These are phyloP conservation scores for Manduca sexta DNA, from an alignment of 1,140 invertebrate genomes.

Conservation along the genomic window DNA sequence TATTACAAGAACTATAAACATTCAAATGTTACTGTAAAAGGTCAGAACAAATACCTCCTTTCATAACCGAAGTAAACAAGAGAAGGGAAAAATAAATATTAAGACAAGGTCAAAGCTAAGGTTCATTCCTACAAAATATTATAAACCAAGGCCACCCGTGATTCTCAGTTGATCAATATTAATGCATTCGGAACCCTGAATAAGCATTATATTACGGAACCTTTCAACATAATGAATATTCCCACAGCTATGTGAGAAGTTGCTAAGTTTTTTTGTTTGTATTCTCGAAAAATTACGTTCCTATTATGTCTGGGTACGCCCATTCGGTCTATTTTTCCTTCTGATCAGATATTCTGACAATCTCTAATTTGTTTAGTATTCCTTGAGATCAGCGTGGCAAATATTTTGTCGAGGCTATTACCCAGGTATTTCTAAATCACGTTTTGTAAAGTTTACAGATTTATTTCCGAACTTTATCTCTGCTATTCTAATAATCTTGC, in stretches of 20 bases:
- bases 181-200: slow-evolving; percentile 21
- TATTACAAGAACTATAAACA: too few relatives aligned
- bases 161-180: slow-evolving; percentile 29
- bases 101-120: slow-evolving; percentile 23
- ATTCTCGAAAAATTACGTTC: slow-evolving; percentile 2
- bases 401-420: too few relatives aligned
- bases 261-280: slow-evolving; percentile 24
- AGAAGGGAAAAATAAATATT: slow-evolving; percentile 16
- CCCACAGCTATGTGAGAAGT: slow-evolving; percentile 18
- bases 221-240: slow-evolving; percentile 35
- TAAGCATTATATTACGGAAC: slow-evolving; percentile 21
- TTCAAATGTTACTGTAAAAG: background rate
- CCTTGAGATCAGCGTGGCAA: too few relatives aligned
- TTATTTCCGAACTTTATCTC: too few relatives aligned
- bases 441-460: too few relatives aligned
- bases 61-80: background rate
- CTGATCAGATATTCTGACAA: background rate
- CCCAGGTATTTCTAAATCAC: too few relatives aligned
- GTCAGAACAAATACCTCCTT: background rate
- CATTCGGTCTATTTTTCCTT: background rate
- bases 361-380: too few relatives aligned
- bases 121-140: slow-evolving; percentile 12
- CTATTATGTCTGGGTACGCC: background rate
- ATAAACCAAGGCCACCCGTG: slow-evolving; percentile 16
- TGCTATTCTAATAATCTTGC: too few relatives aligned